These are phyloP conservation scores for Chaetoderma sp. DNA, from an alignment of 2,888 invertebrate genomes.

Conservation along the genomic window DNA sequence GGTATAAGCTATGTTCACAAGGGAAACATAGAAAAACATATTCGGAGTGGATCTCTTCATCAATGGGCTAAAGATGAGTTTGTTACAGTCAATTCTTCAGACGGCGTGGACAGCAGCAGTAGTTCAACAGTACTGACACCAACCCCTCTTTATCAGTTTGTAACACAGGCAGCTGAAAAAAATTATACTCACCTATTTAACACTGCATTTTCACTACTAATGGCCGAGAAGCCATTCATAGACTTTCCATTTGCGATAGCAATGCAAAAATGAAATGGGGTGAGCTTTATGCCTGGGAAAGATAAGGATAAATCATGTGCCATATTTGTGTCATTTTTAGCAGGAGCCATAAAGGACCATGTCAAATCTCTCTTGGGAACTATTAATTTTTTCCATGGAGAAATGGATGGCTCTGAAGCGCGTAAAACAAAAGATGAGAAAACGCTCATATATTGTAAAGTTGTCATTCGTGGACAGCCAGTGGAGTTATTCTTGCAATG, in stretches of 20 bases:
- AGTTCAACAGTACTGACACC: too few relatives aligned
- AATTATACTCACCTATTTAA: conserved; percentile 1
- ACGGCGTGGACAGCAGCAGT: background rate
- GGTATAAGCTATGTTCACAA: background rate
- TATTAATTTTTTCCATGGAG: conserved; percentile 1
- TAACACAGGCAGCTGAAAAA: background rate
- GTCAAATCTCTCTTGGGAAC: background rate
- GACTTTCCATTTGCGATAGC: background rate
- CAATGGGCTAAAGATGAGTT: background rate
- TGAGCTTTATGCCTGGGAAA: background rate
- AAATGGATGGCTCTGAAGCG: conserved; percentile 12
- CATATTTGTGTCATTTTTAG: background rate
- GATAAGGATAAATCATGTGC: background rate
- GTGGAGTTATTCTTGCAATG: conserved; percentile 5
- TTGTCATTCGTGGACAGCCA: conserved; percentile 2
- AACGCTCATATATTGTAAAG: conserved; percentile 6
- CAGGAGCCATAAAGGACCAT: background rate
- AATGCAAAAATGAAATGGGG: background rate
- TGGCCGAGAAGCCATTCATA: background rate
- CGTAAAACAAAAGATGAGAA: conserved; percentile 10
- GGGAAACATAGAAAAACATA: background rate
- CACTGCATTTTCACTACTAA: background rate
- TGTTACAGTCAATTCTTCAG: background rate
- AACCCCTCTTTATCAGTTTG: too few relatives aligned
- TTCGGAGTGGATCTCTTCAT: background rate